A percentile compares a stretch with the other conserved stretches of the same genome.
These are phyloP conservation scores for Arge pagana DNA, from an alignment of 2,888 invertebrate species.

Conservation along the genomic window DNA sequence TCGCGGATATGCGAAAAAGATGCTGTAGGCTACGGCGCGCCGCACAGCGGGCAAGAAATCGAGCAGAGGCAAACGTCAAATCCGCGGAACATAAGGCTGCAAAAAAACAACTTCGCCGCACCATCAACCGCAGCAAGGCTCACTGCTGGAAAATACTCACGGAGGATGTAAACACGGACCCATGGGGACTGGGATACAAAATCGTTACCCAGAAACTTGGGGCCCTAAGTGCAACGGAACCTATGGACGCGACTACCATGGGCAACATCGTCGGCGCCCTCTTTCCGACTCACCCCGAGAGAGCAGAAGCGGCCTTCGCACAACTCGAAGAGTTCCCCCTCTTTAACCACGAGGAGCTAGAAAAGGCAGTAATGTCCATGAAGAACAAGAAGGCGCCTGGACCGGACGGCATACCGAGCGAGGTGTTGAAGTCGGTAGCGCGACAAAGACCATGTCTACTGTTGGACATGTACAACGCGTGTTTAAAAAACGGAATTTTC, in stretches of 20 bases:
- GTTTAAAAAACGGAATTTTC: no score
- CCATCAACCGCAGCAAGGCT: slow-evolving; percentile 21
- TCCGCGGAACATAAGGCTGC: slow-evolving; percentile 12
- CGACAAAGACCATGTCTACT: no score
- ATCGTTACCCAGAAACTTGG: background rate
- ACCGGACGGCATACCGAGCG: background rate
- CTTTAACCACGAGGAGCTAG: background rate
- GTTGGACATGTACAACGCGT: no score
- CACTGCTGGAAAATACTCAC: slow-evolving; percentile 18
- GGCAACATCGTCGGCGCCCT: slow-evolving; percentile 7
- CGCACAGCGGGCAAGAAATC: slow-evolving; percentile 7
- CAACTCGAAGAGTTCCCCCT: background rate
- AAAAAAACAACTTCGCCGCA: background rate
- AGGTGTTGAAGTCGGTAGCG: no score
- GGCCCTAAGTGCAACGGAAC: background rate
- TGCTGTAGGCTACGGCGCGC: slow-evolving; percentile 4
- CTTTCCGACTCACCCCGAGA: slow-evolving; percentile 13
- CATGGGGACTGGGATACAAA: slow-evolving; percentile 14
- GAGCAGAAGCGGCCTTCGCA: background rate
- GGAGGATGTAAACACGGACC: slow-evolving; percentile 16
- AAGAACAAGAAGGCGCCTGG: background rate
- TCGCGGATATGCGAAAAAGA: background rate
- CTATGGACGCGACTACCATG: slow-evolving; percentile 5
- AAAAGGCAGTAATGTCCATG: background rate
- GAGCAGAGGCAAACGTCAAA: background rate